These are phyloP conservation scores for Threskiornis aethiopicus DNA, from an alignment of 2,797 vertebrate genomes.

Conservation along the genomic window DNA sequence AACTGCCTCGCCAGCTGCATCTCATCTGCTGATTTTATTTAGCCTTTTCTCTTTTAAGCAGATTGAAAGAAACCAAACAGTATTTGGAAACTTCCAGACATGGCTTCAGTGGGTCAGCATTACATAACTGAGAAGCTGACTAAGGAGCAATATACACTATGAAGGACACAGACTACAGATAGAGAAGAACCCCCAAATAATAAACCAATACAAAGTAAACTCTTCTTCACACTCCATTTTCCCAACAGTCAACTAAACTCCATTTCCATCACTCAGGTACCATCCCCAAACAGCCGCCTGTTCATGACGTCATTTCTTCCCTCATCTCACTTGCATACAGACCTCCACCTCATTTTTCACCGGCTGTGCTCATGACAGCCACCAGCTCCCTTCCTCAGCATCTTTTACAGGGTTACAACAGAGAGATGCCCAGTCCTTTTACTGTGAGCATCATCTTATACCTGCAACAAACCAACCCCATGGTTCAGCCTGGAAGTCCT, in stretches of 20 bases:
- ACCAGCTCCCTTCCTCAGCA: neutral
- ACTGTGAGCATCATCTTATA: neutral
- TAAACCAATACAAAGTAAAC: neutral
- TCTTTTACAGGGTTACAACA: neutral
- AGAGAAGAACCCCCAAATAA: neutral
- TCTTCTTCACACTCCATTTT: neutral
- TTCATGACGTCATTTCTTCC: neutral
- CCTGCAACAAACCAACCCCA: neutral
- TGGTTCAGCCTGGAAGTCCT: neutral
- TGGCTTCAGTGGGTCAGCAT: neutral
- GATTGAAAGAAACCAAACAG: neutral
- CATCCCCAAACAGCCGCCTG: accelerated
- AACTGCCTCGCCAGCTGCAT: neutral
- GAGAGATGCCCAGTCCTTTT: neutral
- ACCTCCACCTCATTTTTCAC: neutral
- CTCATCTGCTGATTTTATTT: neutral
- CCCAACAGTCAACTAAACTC: neutral
- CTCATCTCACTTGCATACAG: neutral
- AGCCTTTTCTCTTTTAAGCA: neutral
- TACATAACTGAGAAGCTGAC: neutral
- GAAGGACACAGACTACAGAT: neutral
- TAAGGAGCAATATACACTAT: neutral
- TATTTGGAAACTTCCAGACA: neutral
- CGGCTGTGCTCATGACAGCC: neutral
- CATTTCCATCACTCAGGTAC: neutral